Conservation (phyloP, 2,113 vertebrate species). For the Lonchura striata region DNA sequence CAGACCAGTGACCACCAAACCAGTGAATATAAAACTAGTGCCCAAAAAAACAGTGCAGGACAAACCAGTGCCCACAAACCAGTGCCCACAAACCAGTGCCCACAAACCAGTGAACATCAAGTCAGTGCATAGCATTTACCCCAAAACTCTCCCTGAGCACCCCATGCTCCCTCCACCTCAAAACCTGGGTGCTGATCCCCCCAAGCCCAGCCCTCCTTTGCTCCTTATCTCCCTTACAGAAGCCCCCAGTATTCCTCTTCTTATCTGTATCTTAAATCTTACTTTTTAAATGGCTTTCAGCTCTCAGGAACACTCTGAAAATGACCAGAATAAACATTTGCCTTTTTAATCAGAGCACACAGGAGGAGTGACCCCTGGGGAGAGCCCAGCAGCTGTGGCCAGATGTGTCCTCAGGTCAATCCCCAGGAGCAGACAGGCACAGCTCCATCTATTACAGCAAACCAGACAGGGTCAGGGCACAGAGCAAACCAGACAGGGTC, state of each 20-base stretch:
- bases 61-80: background rate
- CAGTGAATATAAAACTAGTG: background rate
- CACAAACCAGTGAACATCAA: background rate
- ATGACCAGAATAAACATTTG: background rate
- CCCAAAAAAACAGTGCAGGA: too few relatives aligned
- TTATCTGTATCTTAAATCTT: accelerated
- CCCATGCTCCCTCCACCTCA: background rate
- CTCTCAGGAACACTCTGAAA: background rate
- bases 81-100: background rate
- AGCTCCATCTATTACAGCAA: background rate
- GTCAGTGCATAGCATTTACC: background rate
- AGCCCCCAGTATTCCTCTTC: accelerated
- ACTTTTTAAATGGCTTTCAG: background rate
- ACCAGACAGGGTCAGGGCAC: conserved; percentile 23
- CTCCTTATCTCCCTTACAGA: background rate
- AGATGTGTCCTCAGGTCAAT: background rate
- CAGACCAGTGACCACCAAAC: background rate
- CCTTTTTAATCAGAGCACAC: background rate
- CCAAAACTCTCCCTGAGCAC: background rate
- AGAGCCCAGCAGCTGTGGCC: background rate
- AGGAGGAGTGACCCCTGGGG: background rate
- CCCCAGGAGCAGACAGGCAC: background rate
- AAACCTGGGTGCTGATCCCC: background rate
- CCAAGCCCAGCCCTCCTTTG: background rate
- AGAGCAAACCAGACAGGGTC: background rate